Percentiles rank a stretch among this genome's conserved stretches.
phyloP scores from a whole-genome alignment of 1,140 invertebrate genomes.

The Eufriesea mexicana region DNA sequence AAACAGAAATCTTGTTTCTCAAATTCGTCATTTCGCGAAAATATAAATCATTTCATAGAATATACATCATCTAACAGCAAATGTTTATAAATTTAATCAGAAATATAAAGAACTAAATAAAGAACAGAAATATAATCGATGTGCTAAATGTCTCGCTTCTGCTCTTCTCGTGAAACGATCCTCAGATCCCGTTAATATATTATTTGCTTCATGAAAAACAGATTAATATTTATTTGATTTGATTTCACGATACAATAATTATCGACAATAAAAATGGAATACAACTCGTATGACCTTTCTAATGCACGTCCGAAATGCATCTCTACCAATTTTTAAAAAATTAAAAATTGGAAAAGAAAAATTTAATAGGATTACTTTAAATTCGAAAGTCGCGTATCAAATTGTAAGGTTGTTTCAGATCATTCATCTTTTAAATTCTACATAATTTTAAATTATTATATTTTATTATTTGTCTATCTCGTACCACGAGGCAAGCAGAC shows the following conservation, averaged over 20 bases:
- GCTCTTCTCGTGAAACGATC: constrained; percentile 16
- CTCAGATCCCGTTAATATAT: background rate
- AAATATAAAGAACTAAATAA: background rate
- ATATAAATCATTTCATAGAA: background rate
- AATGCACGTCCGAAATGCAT: background rate
- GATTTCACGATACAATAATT: constrained; percentile 23
- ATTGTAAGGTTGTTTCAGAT: background rate
- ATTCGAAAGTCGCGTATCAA: background rate
- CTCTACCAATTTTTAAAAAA: background rate
- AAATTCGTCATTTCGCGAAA: background rate
- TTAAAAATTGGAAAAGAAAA: background rate
- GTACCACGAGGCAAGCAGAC: constrained; percentile 19
- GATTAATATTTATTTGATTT: constrained; percentile 23
- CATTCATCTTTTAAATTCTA: background rate
- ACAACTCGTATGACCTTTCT: background rate
- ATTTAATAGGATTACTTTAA: background rate
- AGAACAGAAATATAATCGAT: background rate
- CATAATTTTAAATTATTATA: background rate
- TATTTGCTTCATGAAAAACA: constrained; percentile 19
- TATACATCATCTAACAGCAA: background rate
- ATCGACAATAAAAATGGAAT: constrained; percentile 19
- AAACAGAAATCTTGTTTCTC: background rate
- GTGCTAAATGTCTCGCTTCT: too few relatives aligned
- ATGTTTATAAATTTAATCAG: background rate
- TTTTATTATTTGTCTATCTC: background rate